Conservation (phyloP, 2,888 invertebrate genomes). For the Pharmacophagus antenor region DNA sequence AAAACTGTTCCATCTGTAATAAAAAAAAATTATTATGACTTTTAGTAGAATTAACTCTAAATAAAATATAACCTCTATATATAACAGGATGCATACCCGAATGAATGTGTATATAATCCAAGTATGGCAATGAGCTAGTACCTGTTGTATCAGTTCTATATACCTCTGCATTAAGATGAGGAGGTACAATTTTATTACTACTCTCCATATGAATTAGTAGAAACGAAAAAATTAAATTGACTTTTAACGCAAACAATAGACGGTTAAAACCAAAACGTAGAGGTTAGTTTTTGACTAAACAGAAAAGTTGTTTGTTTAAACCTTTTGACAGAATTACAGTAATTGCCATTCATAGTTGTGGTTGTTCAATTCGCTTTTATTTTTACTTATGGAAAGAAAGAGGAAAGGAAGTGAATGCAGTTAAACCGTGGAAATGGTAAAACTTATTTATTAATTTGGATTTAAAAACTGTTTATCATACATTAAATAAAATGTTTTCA, state of each 20-base stretch:
- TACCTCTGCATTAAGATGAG: conserved; percentile 73
- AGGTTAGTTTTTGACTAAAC: not conserved
- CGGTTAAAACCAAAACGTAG: too few relatives aligned
- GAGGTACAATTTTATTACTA: conserved; percentile 62
- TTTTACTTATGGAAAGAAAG: too few relatives aligned
- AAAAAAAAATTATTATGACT: not conserved
- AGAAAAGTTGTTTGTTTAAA: too few relatives aligned
- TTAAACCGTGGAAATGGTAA: too few relatives aligned
- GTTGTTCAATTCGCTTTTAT: too few relatives aligned
- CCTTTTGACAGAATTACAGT: too few relatives aligned
- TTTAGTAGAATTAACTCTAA: not conserved
- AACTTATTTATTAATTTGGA: too few relatives aligned
- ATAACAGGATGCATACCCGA: conserved; percentile 46
- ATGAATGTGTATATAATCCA: conserved; percentile 63
- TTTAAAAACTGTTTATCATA: too few relatives aligned
- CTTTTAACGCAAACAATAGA: not conserved
- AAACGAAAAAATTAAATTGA: not conserved
- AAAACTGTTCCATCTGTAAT: conserved; percentile 66
- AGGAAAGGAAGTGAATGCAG: too few relatives aligned
- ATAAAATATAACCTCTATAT: not conserved
- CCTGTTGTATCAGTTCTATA: conserved; percentile 66
- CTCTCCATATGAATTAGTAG: conserved; percentile 49
- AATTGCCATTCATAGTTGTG: too few relatives aligned
- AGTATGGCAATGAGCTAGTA: conserved; percentile 56
- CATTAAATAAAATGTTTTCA: too few relatives aligned